Evolutionary conservation across 2,888 invertebrate genomes (phyloP), one percentile per base, ranked within the genome.

Genomic region (Hecatera dysodea): DNA sequence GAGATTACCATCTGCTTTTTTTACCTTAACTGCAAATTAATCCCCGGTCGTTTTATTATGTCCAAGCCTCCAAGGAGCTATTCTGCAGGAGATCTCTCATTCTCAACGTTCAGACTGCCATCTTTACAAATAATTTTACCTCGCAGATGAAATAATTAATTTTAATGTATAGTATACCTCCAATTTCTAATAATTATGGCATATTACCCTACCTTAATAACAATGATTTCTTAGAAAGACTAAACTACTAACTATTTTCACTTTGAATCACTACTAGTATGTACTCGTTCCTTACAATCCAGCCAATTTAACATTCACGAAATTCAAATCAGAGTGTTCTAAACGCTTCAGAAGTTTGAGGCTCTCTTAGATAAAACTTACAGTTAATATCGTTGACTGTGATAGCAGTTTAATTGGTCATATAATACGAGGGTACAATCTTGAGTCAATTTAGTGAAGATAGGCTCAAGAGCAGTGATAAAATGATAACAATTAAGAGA

Each of bases 321-420:
- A 91, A 90, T 91, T 91, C 88, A 91, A 90, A 92, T 91, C 86
- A 87, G 87, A 87, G 86, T 72, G 73, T 87, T 85, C 86, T 86
- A 89, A 85, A 82, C 74, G 79, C 73, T 56, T 79, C 78, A 56
- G 27, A 78, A 81, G 57, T 78, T 77, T 42, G 78, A 68, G 69
- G 53, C 62, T 74, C 72, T 70, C 74, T 82, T 78, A 82, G 88
- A 88, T 88, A 87, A 88, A 86, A 88, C 83, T 85, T 86, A 76
- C 81, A 83, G 87, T 84, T 87, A 86, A 86, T 87, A 85, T 84
- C 82, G 79, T 66, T 65, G 57, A 83, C 82, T 83, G 81, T 84
- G 86, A 88, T 86, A 86, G 81, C 75, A 83, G 80, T 88, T 86
- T 88, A 86, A 88, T 84, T 82, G 86, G 84, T 83, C 78, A 81